Conservation (phyloP, 53 echinoderm and acorn worm genomes). For the Temnopleurus reevesii region DNA sequence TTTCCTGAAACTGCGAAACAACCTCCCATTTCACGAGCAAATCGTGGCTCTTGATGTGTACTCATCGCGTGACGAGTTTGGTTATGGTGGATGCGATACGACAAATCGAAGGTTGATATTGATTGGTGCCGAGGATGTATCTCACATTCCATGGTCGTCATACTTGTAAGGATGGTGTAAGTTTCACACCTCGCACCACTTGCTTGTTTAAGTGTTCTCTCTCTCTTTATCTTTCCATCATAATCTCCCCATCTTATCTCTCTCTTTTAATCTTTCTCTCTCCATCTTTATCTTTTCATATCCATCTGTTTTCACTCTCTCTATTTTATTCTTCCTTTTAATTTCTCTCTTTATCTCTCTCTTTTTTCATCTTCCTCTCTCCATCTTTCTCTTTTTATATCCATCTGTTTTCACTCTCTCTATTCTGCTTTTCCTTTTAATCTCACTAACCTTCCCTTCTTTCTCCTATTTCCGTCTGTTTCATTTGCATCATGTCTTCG, state of each 20-base stretch:
- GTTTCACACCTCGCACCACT: not conserved
- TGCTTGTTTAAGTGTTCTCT: not conserved
- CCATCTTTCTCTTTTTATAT: no score
- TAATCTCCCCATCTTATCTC: not conserved
- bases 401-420: no score
- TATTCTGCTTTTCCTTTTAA: no score
- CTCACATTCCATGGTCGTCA: slow-evolving; percentile 17
- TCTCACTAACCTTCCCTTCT: no score
- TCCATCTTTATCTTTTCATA: not conserved
- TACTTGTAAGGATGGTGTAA: not conserved
- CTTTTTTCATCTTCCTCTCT: no score
- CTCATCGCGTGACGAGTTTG: not conserved
- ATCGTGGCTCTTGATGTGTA: not conserved
- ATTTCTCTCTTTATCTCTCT: no score
- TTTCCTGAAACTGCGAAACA: not conserved
- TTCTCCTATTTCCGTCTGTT: no score
- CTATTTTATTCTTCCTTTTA: not conserved
- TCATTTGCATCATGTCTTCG: no score
- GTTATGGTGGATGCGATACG: slow-evolving; percentile 9
- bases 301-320: not conserved
- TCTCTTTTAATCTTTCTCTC: not conserved
- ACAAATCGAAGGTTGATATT: slow-evolving; percentile 31
- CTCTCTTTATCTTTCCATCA: not conserved
- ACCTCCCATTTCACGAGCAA: not conserved
- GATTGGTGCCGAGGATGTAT: not conserved